Conservation (phyloP, 2,888 invertebrate species). For the Melinopterus prodromus region DNA sequence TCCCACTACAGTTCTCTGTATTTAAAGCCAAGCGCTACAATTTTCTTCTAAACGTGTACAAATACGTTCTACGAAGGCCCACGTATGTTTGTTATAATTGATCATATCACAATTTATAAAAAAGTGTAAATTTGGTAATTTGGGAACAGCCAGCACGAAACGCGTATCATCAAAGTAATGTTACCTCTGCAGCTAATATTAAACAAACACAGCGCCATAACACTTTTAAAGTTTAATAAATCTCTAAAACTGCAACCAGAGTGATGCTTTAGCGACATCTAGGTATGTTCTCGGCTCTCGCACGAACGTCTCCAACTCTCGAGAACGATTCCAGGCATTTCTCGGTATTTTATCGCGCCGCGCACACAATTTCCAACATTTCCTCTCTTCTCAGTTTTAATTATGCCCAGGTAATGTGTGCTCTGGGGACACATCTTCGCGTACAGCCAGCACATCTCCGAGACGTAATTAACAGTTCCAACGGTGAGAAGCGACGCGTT, state of each 20-base stretch:
- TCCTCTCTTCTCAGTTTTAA: neutral
- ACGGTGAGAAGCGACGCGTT: neutral
- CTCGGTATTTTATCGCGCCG: neutral
- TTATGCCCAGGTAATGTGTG: neutral
- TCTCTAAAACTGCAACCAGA: neutral
- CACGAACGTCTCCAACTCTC: neutral
- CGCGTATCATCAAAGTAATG: too few relatives aligned
- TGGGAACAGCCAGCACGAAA: too few relatives aligned
- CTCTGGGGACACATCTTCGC: neutral
- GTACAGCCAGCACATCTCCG: neutral
- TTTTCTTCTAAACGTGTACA: too few relatives aligned
- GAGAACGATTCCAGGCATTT: neutral
- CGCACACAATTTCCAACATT: neutral
- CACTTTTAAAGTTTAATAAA: neutral
- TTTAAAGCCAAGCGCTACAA: too few relatives aligned
- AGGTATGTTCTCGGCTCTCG: neutral
- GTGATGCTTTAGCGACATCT: neutral
- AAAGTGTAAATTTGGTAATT: too few relatives aligned
- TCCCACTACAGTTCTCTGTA: too few relatives aligned
- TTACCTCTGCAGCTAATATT: too few relatives aligned
- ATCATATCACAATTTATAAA: too few relatives aligned
- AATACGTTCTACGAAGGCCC: too few relatives aligned
- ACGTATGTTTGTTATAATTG: too few relatives aligned
- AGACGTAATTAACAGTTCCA: slow-evolving; percentile 4
- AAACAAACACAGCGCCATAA: too few relatives aligned